These are phyloP conservation scores for Mustela lutreola DNA, from an alignment of 2,113 vertebrate species.

Conservation along the genomic window DNA sequence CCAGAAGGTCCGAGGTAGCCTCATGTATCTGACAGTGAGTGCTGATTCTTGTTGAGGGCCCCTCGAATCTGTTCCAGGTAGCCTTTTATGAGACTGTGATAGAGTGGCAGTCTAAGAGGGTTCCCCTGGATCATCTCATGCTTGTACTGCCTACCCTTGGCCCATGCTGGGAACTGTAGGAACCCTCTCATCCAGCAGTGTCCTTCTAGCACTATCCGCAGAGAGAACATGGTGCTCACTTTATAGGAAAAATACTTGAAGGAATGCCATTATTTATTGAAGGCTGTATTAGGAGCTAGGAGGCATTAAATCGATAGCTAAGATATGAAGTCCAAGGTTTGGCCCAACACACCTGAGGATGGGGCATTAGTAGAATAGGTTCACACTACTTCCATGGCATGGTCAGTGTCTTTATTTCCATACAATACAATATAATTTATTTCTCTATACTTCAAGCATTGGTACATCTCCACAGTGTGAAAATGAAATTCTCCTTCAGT, in stretches of 20 bases:
- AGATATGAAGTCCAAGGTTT: background rate
- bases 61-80: background rate
- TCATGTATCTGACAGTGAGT: background rate
- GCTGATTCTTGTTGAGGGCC: background rate
- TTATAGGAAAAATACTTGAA: background rate
- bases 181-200: background rate
- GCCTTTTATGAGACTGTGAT: background rate
- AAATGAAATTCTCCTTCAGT: background rate
- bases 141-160: background rate
- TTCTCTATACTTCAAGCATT: background rate
- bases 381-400: fast-evolving
- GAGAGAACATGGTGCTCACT: background rate
- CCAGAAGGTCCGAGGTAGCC: no score
- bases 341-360: no score
- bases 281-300: background rate
- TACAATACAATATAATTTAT: background rate
- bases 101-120: background rate
- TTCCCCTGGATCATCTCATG: background rate
- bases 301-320: background rate
- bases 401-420: background rate
- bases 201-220: background rate
- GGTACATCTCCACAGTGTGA: background rate
- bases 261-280: background rate
- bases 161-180: background rate
- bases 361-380: background rate